These are phyloP conservation scores for Anoplophora glabripennis DNA, from an alignment of 1,140 invertebrate genomes.

Conservation along the genomic window DNA sequence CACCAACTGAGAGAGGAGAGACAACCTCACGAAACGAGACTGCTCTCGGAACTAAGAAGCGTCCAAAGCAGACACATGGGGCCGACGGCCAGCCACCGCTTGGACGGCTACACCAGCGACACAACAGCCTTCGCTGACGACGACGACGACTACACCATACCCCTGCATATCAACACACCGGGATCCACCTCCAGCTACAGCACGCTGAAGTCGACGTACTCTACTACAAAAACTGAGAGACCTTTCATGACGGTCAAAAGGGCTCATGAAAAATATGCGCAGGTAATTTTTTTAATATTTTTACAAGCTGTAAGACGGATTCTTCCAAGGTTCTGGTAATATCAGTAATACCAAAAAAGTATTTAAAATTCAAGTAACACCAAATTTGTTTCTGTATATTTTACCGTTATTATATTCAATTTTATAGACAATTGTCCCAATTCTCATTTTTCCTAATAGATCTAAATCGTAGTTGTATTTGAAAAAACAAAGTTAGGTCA, in stretches of 20 bases:
- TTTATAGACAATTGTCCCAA: too few relatives aligned
- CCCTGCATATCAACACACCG: constrained; percentile 59
- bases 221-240: constrained; percentile 50
- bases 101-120: constrained; percentile 73
- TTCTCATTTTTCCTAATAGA: too few relatives aligned
- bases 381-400: too few relatives aligned
- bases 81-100: constrained; percentile 50
- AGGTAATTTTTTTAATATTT: constrained; percentile 28
- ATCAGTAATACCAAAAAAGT: too few relatives aligned
- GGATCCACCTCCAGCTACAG: constrained; percentile 27
- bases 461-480: too few relatives aligned
- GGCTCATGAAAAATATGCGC: constrained; percentile 57
- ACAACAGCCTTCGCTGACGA: constrained; percentile 74
- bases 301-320: too few relatives aligned
- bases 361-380: too few relatives aligned
- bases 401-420: too few relatives aligned
- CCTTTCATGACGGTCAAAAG: constrained; percentile 64
- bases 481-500: too few relatives aligned
- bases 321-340: too few relatives aligned
- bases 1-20: constrained; percentile 65
- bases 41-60: constrained; percentile 60
- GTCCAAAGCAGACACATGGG: constrained; percentile 54
- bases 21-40: constrained; percentile 64
- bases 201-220: constrained; percentile 27
- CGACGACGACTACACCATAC: constrained; percentile 63